phyloP scores from a whole-genome alignment of 2,888 invertebrate genomes.

The Orthonychiurus folsomi region DNA sequence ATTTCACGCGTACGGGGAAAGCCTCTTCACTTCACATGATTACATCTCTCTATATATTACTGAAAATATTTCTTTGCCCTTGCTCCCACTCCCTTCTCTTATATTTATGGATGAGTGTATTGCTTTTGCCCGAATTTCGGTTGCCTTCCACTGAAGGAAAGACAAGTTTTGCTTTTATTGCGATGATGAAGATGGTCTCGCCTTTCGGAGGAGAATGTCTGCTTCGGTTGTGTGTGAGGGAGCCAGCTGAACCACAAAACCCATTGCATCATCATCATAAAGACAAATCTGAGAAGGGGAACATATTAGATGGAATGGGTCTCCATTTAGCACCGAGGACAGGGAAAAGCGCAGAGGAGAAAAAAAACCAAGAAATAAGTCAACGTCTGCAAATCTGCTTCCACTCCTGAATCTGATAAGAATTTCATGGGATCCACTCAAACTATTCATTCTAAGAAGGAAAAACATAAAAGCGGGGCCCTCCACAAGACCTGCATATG shows the following conservation, averaged over 20 bases:
- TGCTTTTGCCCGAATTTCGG: background rate
- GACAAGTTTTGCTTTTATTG: background rate
- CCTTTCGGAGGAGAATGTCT: slow-evolving; percentile 1
- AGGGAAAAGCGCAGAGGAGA: slow-evolving; percentile 16
- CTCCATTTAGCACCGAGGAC: slow-evolving; percentile 15
- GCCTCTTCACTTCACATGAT: slow-evolving; percentile 33
- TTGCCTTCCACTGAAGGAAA: background rate
- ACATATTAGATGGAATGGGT: slow-evolving; percentile 32
- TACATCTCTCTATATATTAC: slow-evolving; percentile 35
- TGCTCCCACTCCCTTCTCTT: background rate
- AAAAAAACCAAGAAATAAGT: slow-evolving; percentile 25
- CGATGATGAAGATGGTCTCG: background rate
- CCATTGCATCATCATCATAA: slow-evolving; percentile 7
- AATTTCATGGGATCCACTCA: slow-evolving; percentile 16
- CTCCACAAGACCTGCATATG: background rate
- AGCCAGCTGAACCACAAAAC: slow-evolving; percentile 8
- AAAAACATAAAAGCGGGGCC: background rate
- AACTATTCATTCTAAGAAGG: background rate
- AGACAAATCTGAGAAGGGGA: slow-evolving; percentile 29
- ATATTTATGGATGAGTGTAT: slow-evolving; percentile 1
- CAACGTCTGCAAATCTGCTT: slow-evolving; percentile 38
- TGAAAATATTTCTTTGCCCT: background rate
- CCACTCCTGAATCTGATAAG: slow-evolving; percentile 34
- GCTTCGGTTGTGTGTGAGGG: too few species aligned
- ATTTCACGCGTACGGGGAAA: slow-evolving; percentile 34